phyloP scores from a whole-genome alignment of 2,113 vertebrate genomes.

The Candoia aspera region DNA sequence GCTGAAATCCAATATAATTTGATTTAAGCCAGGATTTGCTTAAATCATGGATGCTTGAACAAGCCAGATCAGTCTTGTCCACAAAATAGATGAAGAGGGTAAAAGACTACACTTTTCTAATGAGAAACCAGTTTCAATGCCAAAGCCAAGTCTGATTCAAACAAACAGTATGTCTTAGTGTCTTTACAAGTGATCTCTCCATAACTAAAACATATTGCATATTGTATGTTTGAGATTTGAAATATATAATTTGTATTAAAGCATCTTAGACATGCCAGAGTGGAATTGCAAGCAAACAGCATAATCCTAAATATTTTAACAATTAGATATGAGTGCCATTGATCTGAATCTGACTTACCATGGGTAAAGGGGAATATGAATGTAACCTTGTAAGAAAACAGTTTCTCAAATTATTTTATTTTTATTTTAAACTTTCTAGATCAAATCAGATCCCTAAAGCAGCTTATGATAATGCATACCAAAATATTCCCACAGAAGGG shows the following conservation, averaged over 20 bases:
- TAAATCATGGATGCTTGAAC: background rate
- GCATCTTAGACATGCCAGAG: background rate
- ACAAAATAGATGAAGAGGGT: background rate
- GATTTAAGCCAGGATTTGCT: background rate
- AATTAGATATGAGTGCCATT: background rate
- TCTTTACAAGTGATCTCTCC: background rate
- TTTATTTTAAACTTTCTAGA: background rate
- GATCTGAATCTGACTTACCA: background rate
- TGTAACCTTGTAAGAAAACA: background rate
- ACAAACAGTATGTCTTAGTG: background rate
- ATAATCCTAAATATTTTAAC: background rate
- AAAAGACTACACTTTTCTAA: background rate
- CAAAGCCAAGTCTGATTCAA: background rate
- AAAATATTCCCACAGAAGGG: background rate
- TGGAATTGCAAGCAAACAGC: background rate
- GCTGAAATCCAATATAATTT: background rate
- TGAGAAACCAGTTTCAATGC: background rate
- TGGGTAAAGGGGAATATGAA: background rate
- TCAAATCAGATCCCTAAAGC: background rate
- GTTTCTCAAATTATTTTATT: background rate
- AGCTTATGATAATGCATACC: background rate
- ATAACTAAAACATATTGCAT: background rate
- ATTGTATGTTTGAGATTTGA: background rate
- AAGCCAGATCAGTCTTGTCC: background rate
- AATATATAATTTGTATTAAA: background rate